Percentiles rank a stretch among this genome's conserved stretches.
Evolutionary conservation across 2,888 invertebrate genomes (phyloP).

Genomic region (Drosophila demipolita): DNA sequence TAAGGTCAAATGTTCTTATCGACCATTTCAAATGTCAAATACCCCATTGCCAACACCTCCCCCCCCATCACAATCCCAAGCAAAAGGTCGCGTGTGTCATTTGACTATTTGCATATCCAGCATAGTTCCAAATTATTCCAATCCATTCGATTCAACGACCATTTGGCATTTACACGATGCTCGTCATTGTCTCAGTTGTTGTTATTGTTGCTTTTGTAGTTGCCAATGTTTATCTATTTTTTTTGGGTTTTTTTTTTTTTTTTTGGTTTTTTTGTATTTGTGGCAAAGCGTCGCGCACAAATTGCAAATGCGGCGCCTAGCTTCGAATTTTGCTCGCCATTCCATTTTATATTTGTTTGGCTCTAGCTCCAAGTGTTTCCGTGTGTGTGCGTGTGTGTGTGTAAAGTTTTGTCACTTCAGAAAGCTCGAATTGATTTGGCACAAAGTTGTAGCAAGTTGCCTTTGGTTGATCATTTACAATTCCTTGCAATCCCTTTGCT

Average conservation of each 20-base stretch:
- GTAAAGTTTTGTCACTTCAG: slow-evolving; percentile 63
- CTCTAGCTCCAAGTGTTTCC: slow-evolving; percentile 8
- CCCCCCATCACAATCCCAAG: background rate
- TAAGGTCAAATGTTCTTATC: slow-evolving; percentile 8
- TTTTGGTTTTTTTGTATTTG: slow-evolving; percentile 41
- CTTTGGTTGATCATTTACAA: slow-evolving; percentile 24
- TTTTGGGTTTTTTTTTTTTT: slow-evolving; percentile 1
- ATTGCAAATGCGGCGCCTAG: slow-evolving; percentile 69
- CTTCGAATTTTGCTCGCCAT: slow-evolving; percentile 47
- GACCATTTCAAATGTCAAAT: slow-evolving; percentile 10
- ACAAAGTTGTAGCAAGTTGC: slow-evolving; percentile 59
- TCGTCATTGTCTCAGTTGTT: slow-evolving; percentile 36
- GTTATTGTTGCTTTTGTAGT: slow-evolving; percentile 11
- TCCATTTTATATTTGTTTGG: slow-evolving; percentile 19
- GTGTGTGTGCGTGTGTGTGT: slow-evolving; percentile 13
- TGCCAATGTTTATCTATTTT: slow-evolving; percentile 36
- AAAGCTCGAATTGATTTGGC: slow-evolving; percentile 74
- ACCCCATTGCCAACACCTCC: background rate
- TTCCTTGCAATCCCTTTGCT: slow-evolving; percentile 25
- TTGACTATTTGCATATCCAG: slow-evolving; percentile 55
- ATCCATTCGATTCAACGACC: slow-evolving; percentile 16
- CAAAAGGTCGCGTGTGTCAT: slow-evolving; percentile 45
- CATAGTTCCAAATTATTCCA: slow-evolving; percentile 19
- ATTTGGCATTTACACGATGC: slow-evolving; percentile 50
- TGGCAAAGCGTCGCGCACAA: slow-evolving; percentile 66